phyloP scores from a whole-genome alignment of 2,888 invertebrate species.

The Pristionchus exspectatus region DNA sequence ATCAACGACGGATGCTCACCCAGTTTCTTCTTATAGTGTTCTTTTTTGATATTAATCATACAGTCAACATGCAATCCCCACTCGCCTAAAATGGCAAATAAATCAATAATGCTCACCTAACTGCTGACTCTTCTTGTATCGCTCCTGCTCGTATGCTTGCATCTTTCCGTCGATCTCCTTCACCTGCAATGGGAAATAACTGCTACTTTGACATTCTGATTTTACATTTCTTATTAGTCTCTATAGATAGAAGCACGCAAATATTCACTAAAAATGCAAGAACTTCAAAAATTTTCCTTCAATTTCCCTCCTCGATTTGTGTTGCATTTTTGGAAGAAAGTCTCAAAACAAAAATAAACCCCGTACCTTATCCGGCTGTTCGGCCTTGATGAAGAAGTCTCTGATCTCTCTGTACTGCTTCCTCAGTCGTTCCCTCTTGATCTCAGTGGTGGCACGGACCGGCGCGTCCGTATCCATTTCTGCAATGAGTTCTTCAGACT shows the following conservation, averaged over 20 bases:
- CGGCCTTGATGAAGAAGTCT: slow-evolving; percentile 61
- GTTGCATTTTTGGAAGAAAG: too few species aligned
- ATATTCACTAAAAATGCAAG: too few species aligned
- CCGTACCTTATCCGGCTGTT: slow-evolving; percentile 53
- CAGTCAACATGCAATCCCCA: too few species aligned
- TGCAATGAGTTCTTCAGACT: neutral
- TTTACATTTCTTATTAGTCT: too few species aligned
- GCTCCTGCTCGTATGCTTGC: slow-evolving; percentile 65
- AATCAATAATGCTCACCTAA: slow-evolving; percentile 60
- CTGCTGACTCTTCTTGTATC: slow-evolving; percentile 64
- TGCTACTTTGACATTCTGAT: too few species aligned
- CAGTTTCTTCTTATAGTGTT: slow-evolving; percentile 61
- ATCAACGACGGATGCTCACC: neutral
- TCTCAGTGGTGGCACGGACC: slow-evolving; percentile 62
- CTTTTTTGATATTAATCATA: slow-evolving; percentile 59
- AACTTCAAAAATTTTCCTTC: too few species aligned
- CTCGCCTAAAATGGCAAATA: neutral
- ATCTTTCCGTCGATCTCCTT: slow-evolving; percentile 63
- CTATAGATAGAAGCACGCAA: too few species aligned
- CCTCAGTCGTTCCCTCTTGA: slow-evolving; percentile 66
- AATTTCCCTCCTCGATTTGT: too few species aligned
- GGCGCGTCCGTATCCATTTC: slow-evolving; percentile 58
- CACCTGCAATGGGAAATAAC: slow-evolving; percentile 53
- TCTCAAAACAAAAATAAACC: too few species aligned
- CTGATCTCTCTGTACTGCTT: slow-evolving; percentile 64